Evolutionary conservation across 2,113 vertebrate genomes (phyloP), one percentile per base, ranked within the genome.

Genomic region (Equus quagga): DNA sequence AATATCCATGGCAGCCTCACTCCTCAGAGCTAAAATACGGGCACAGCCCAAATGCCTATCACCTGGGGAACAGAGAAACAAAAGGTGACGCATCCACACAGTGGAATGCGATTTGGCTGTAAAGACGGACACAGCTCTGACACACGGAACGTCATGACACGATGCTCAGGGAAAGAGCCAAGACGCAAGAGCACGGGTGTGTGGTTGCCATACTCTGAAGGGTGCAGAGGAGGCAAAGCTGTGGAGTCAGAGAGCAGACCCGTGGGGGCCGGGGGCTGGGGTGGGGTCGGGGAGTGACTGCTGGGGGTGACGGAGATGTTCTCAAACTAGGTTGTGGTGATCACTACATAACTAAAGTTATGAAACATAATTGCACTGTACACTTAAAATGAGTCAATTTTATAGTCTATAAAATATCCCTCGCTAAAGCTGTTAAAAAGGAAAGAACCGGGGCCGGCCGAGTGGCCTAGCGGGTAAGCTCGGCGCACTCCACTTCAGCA

Each of bases 61-160:
- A 31, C 0, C 26, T 11, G 12, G 75, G 11, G n/a, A 51, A 2
- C 0, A 33, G 58, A n/a, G 1, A 19, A 28, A 3, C 70, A 5
- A 62, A 17, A 28, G 4, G 33, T 8, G 60, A 18, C 6, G 14
- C 3, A 10, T n/a, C 13, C 70, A 1, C 1, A 1, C 72, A 3
- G 9, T 1, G 65, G n/a, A 14, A 21, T 3, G 7, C 8, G 1
- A 1, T 3, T 6, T 2, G 5, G 54, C 13, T 1, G 5, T 3
- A 46, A n/a, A 36, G 46, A 10, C 23, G 41, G 23, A 24, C 41
- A 3, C 9, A 15, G 28, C 5, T 49, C 86, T 17, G 56, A 24
- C 2, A 1, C 54, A 1, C 4, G 54, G 28, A 1, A 6, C 2
- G 3, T 15, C 28, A 13, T 8, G 7, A 23, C 51, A 11, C 5